phyloP scores from a whole-genome alignment of 1,140 invertebrate species.

The Calycopis cecrops region DNA sequence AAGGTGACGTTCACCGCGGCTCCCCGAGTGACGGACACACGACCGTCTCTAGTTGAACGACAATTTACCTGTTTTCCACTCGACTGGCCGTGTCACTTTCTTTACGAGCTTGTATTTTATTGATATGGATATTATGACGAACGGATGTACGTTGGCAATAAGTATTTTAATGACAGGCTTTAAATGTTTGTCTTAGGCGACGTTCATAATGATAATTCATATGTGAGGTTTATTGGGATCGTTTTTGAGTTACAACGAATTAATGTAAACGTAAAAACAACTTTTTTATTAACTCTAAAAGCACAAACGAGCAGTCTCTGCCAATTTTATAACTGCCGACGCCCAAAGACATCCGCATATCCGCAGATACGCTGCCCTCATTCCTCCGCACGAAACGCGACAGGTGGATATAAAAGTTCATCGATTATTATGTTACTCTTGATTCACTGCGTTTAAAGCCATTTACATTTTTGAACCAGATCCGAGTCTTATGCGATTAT shows the following conservation, averaged over 20 bases:
- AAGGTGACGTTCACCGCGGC: constrained; percentile 63
- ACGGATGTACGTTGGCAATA: constrained; percentile 42
- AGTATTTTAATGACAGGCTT: constrained; percentile 42
- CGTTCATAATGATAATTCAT: background rate
- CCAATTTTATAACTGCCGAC: no score
- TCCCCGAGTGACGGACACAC: constrained; percentile 51
- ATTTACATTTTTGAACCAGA: background rate
- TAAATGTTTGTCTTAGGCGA: constrained; percentile 8
- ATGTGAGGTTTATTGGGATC: no score
- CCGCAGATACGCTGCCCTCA: no score
- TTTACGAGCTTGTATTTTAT: constrained; percentile 65
- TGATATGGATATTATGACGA: constrained; percentile 59
- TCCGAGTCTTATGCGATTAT: background rate
- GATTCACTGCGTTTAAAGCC: no score
- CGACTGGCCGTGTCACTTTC: constrained; percentile 57
- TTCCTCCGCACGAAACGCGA: no score
- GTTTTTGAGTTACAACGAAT: no score
- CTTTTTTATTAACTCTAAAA: no score
- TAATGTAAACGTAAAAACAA: no score
- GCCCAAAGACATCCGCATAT: no score
- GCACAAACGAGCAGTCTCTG: no score
- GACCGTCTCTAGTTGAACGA: constrained; percentile 49
- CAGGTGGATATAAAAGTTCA: no score
- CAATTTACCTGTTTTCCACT: constrained; percentile 60
- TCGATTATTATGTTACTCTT: no score